Evolutionary conservation across 2,888 invertebrate species (phyloP), one percentile per base, ranked within the genome.

Genomic region (Anodontia alba): DNA sequence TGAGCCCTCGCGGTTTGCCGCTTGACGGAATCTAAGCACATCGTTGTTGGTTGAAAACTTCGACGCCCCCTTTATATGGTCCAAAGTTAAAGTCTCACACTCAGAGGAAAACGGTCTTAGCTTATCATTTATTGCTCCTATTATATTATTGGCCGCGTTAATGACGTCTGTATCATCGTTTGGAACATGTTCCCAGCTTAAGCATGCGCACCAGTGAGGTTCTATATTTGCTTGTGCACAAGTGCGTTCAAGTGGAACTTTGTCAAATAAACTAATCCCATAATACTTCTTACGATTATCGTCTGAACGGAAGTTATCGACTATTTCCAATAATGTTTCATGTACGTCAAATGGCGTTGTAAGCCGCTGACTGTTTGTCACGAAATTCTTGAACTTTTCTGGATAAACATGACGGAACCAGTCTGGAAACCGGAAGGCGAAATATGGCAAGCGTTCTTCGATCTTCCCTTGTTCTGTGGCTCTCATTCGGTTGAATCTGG

Each of bases 181-280:
- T 0, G 96, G 94, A 0, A 98, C 95, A 72, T 96, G 95, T 83
- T 96, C 94, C 98, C 98, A 99, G 20, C 96, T 96, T 0, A 98
- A 95, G 92, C 99, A 99, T 0, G 98, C 97, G 93, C 99, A 99
- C 99, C 99, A 99, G 93, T 99, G 99, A 0, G 98, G 97, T 93
- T 98, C 98, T 79, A 99, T 97, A 74, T 96, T 97, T 0, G 99
- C 98, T 93, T 98, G 96, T 5, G 96, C 96, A 93, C 98, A 98
- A 10, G 97, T 97, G 33, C 98, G 95, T 87, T 96, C 96, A 17
- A 95, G 92, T 0, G 98, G 97, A 33, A 94, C 91, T 73, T 89
- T 84, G 46, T 81, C 78, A 80, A 94, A 92, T 43, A 94, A 84
- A 57, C 57, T 57, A 10, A 57, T 26, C 1, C 57, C 57, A 57